Base-by-base conservation (phyloP, 92 coral and sea anemone genomes). In the Hydrozoanthus gracilis region DNA sequence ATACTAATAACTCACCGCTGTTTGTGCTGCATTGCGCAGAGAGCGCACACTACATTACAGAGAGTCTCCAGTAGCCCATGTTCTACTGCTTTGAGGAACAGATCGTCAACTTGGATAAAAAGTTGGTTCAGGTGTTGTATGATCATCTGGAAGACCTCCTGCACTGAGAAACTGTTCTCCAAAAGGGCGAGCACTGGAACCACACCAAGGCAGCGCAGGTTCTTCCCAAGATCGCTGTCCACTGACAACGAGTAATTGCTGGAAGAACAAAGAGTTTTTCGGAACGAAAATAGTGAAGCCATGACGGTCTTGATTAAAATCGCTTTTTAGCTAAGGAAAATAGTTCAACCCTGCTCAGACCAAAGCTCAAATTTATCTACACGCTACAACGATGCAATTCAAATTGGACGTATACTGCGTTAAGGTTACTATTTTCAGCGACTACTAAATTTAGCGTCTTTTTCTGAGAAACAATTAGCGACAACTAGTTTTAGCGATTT, bases 41-140 rank as follows among this genome's bases (percentile, higher is more conserved):
- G 82, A 8, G 95, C 95, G 64, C 87, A 84, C 15, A 92, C 86
- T 62, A 94, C 97, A 77, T 95, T 96, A 61, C 95, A 92, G 18
- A 96, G 66, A 5, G 99, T 96, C 76, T 95, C 93, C 66, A 96
- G 72, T 75, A 96, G 88, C 46, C 99, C 99, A 49, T 96, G 96
- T 51, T 93, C 98, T 16, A 94, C 93, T 50, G 99, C 98, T 51
- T 95, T 91, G 5, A 96, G 87, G 65, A 95, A 91, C 83, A 96
- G 91, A 69, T 95, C 95, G 76, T 96, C 99, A 66, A 96, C 96
- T 87, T 86, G 92, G 75, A 91, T 89, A 80, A 96, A 93, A 11
- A 95, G 75, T 71, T 92, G 98, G 51, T 95, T 92, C 7, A 96
- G 78, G 58, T 92, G 98, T 82, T 91, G 98, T 71, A 94, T 88